phyloP scores from a whole-genome alignment of 2,797 vertebrate genomes.

The Poecilia velifera region DNA sequence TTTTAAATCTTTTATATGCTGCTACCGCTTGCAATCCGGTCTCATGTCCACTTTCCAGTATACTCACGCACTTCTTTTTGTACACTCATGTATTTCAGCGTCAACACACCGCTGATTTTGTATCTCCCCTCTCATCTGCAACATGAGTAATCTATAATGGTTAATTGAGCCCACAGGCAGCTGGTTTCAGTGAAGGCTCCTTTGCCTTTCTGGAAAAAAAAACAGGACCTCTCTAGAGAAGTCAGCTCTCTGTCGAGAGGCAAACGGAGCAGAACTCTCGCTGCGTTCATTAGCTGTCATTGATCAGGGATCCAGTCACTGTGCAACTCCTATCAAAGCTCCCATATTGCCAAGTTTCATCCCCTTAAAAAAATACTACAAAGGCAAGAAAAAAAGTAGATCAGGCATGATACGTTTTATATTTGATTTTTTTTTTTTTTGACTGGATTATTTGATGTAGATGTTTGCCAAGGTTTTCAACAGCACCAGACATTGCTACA shows the following conservation, averaged over 20 bases:
- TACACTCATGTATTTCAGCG: conserved; percentile 38
- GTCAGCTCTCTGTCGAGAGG: conserved; percentile 68
- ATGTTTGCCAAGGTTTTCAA: conserved; percentile 56
- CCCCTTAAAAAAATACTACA: conserved; percentile 52
- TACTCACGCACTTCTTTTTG: conserved; percentile 13
- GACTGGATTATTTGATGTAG: conserved; percentile 48
- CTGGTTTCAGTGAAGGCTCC: conserved; percentile 72
- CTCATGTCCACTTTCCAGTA: conserved; percentile 20
- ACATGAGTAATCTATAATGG: conserved; percentile 75
- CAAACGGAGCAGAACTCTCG: conserved; percentile 77
- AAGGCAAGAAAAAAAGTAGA: conserved; percentile 44
- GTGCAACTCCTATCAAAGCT: conserved; percentile 52
- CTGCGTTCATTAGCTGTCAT: conserved; percentile 80
- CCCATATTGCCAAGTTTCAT: conserved; percentile 53
- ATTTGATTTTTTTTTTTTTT: conserved; percentile 50
- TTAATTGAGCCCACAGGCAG: conserved; percentile 81
- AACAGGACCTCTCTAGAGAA: conserved; percentile 68
- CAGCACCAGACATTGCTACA: conserved; percentile 40
- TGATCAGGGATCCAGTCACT: conserved; percentile 77
- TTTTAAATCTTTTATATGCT: conserved; percentile 24
- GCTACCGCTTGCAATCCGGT: conserved; percentile 7
- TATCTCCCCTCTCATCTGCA: conserved; percentile 66
- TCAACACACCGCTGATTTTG: conserved; percentile 38
- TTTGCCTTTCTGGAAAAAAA: conserved; percentile 66
- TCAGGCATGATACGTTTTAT: conserved; percentile 53